These are phyloP conservation scores for Tortrix viridana DNA, from an alignment of 2,888 invertebrate genomes.

Conservation along the genomic window DNA sequence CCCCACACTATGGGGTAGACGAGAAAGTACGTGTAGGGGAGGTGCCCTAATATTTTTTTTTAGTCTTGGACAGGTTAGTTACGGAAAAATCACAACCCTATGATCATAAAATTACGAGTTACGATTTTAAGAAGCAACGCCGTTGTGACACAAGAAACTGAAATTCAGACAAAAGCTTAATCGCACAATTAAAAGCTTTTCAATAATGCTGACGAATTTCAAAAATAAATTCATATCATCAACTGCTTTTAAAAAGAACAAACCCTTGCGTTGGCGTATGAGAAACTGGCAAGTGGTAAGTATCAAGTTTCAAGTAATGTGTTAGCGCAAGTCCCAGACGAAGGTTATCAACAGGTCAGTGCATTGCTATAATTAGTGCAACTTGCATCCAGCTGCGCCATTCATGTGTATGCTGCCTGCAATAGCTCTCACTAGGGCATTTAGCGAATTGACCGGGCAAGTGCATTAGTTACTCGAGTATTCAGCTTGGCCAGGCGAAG, in stretches of 20 bases:
- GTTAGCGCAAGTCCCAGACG: conserved; percentile 35
- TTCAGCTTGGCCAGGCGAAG: conserved; percentile 13
- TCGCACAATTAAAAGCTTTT: too few relatives aligned
- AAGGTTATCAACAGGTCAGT: conserved; percentile 61
- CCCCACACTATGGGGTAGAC: too few relatives aligned
- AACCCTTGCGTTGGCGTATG: not conserved
- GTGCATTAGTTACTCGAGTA: not conserved
- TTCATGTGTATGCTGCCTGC: conserved; percentile 48
- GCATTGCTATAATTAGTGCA: conserved; percentile 64
- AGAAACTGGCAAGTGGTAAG: conserved; percentile 4
- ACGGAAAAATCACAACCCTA: too few relatives aligned
- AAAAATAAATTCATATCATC: too few relatives aligned
- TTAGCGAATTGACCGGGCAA: conserved; percentile 9
- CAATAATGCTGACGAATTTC: too few relatives aligned
- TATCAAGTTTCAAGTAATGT: conserved; percentile 30
- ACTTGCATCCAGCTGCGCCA: conserved; percentile 52
- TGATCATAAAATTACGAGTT: too few relatives aligned
- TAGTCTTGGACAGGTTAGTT: too few relatives aligned
- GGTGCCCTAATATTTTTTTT: too few relatives aligned
- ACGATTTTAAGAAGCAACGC: too few relatives aligned
- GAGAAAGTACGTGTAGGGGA: too few relatives aligned
- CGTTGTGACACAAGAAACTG: too few relatives aligned
- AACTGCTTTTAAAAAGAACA: not conserved
- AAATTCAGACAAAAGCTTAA: too few relatives aligned
- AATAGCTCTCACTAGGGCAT: conserved; percentile 2